Base-by-base conservation (phyloP, 1,140 invertebrate genomes). In the Anoplophora glabripennis region DNA sequence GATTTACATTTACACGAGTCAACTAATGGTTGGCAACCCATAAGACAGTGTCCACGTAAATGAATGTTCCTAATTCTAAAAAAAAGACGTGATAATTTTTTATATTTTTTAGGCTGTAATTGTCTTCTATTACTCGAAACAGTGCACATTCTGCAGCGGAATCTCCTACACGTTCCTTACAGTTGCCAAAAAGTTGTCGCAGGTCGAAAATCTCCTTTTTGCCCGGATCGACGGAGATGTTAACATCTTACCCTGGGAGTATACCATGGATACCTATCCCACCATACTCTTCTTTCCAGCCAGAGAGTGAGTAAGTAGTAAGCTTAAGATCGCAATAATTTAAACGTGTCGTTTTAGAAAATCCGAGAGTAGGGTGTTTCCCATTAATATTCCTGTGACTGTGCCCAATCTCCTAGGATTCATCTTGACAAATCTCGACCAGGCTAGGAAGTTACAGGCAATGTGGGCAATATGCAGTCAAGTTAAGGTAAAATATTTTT, bases 161-260 rank as follows among this genome's bases (percentile, higher is more conserved):
- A 77, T 86, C 52, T 80, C 83, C 15, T 83, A 86, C 62, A 81
- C 84, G 53, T 85, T 84, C 61, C 77, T 89, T 41, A 80, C 81
- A 34, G 77, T 87, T 12, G 85, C 89, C n/a, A 75, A 81, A 71
- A 82, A 84, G 53, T 81, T 89, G 37, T 68, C 73, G 4, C 70
- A 77, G 47, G 78, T 86, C 63, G 68, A 78, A 45, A 76, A 80
- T 66, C 70, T 89, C 7, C 67, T 75, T 41, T 86, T 91, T 68
- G 82, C 82, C 10, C 81, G 88, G 42, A 81, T 93, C n/a, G 89
- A 93, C 77, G 89, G 86, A 11, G 85, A 89, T 65, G 79, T 80
- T 1, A 89, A 93, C 77, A 89, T 91, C 77, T 77, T 93, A 51
- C 88, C 89, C 2, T 92, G 89, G 89, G 84, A 89, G 70, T 92